A percentile compares a stretch with the other conserved stretches of the same genome.
Conservation (phyloP, 2,113 vertebrate genomes). For the Pseudolaguvia tuberculata region DNA sequence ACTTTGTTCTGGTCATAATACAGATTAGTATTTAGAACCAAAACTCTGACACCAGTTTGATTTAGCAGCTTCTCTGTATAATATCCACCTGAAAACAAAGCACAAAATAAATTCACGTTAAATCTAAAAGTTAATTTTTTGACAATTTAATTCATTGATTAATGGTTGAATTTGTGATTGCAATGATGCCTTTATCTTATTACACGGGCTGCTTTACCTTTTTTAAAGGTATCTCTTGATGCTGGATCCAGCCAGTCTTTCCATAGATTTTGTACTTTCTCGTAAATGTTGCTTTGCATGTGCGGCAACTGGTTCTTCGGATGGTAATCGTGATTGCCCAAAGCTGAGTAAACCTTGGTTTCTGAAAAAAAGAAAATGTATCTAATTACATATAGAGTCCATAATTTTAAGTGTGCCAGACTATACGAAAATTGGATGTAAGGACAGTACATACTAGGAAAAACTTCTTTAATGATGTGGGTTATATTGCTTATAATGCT, state of each 20-base stretch:
- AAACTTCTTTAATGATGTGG: conserved; percentile 70
- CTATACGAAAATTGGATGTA: too few species aligned
- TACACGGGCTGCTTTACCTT: conserved; percentile 60
- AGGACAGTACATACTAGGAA: conserved; percentile 74
- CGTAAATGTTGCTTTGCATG: conserved; percentile 73
- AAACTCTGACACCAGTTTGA: conserved; percentile 62
- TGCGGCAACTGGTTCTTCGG: conserved; percentile 88
- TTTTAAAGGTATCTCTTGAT: conserved; percentile 74
- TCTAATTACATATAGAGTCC: background rate
- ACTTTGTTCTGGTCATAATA: conserved; percentile 80
- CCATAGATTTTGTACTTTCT: conserved; percentile 75
- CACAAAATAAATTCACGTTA: conserved; percentile 1
- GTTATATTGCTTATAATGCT: conserved; percentile 79
- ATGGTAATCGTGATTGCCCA: conserved; percentile 97
- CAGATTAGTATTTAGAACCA: conserved; percentile 93
- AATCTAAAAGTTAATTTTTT: background rate
- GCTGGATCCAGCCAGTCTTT: conserved; percentile 73
- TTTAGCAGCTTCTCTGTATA: conserved; percentile 79
- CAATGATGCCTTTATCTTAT: background rate
- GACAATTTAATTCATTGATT: background rate
- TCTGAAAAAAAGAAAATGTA: conserved; percentile 58
- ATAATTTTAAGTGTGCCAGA: background rate
- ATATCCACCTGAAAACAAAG: conserved; percentile 78
- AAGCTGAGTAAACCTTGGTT: conserved; percentile 81
- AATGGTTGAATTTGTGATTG: conserved; percentile 1